These are phyloP conservation scores for Lanius ludovicianus DNA, from an alignment of 2,113 vertebrate species.

Conservation along the genomic window DNA sequence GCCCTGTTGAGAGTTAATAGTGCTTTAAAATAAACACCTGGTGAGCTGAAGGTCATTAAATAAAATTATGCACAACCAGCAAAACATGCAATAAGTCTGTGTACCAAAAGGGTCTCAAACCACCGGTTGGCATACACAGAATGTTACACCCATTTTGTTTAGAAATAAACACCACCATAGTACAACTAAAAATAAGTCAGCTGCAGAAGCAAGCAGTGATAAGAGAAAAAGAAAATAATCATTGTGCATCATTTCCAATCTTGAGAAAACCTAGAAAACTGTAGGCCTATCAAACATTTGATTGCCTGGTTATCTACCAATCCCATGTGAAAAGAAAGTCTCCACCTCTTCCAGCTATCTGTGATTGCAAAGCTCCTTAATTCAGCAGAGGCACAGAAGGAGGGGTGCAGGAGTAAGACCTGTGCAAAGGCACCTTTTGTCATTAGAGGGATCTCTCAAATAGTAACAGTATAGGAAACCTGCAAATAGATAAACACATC, in stretches of 20 bases:
- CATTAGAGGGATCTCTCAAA: not conserved
- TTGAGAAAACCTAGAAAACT: not conserved
- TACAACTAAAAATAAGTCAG: not conserved
- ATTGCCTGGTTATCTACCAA: not conserved
- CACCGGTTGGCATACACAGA: not conserved
- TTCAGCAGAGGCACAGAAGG: not conserved
- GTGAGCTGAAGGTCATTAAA: not conserved
- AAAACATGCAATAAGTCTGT: not conserved
- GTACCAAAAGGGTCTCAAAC: not conserved
- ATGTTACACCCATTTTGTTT: not conserved
- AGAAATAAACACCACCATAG: not conserved
- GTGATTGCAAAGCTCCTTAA: not conserved
- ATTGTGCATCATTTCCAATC: not conserved
- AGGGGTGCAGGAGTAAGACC: not conserved
- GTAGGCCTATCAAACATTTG: not conserved
- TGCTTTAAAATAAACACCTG: not conserved
- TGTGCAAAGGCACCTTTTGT: slow-evolving; percentile 26
- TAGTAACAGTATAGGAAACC: not conserved
- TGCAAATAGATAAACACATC: not conserved
- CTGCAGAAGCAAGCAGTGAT: not conserved
- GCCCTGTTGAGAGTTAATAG: not conserved
- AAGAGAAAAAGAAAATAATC: not conserved
- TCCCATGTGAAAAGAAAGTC: not conserved
- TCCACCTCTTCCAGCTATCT: not conserved
- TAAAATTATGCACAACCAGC: not conserved